A percentile compares a stretch with the other conserved stretches of the same genome.
These are phyloP conservation scores for Falcaria lacertinaria DNA, from an alignment of 2,888 invertebrate species.

Conservation along the genomic window DNA sequence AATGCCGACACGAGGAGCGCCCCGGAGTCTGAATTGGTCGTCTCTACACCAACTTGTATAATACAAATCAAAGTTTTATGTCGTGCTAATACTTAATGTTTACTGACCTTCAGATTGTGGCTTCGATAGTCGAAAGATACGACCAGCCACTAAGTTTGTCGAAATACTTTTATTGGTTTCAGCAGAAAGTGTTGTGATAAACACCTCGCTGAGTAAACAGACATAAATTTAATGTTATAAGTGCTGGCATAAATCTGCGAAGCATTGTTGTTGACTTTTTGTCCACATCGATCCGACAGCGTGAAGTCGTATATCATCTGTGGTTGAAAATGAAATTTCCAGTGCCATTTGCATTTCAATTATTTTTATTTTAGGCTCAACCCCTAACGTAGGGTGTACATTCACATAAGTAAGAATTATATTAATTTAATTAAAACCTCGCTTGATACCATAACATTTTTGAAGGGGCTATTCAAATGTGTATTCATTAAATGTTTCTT, in stretches of 20 bases:
- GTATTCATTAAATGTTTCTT: too few relatives aligned
- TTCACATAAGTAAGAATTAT: too few relatives aligned
- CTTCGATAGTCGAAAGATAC: too few relatives aligned
- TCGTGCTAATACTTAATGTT: too few relatives aligned
- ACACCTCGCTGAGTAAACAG: background rate
- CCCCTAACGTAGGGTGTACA: slow-evolving; percentile 22
- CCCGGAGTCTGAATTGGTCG: too few relatives aligned
- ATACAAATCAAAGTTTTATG: too few relatives aligned
- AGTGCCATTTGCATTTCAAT: background rate
- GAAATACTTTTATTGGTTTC: background rate
- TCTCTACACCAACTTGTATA: too few relatives aligned
- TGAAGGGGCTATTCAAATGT: too few relatives aligned
- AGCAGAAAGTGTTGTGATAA: background rate
- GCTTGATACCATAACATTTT: too few relatives aligned
- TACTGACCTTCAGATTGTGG: too few relatives aligned
- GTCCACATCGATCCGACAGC: background rate
- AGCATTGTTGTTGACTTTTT: background rate
- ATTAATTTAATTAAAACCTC: slow-evolving; percentile 6
- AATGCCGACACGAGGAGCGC: too few relatives aligned
- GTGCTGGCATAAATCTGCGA: background rate
- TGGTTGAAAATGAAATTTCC: background rate
- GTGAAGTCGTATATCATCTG: background rate
- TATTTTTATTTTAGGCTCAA: slow-evolving; percentile 21
- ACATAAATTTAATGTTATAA: background rate
- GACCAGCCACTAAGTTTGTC: too few relatives aligned